Evolutionary conservation across 1,140 invertebrate genomes (phyloP).

Genomic region (Nephotettix cincticeps): DNA sequence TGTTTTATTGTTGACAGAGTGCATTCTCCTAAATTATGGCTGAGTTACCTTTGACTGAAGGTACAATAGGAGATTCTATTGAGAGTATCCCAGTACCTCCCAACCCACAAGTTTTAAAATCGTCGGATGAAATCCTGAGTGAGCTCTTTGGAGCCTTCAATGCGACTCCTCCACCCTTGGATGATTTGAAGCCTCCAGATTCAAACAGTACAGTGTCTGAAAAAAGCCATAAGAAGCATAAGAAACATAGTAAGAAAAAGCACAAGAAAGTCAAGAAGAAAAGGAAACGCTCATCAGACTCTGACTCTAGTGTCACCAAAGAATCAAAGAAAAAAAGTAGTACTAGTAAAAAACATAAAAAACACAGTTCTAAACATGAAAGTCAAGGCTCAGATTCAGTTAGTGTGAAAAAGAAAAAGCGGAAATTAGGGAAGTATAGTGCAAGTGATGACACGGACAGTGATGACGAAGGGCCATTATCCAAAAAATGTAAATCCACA

Average conservation of each 20-base stretch:
- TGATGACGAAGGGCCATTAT: conserved; percentile 38
- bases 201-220: conserved; percentile 49
- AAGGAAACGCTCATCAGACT: conserved; percentile 17
- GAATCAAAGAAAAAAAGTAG: conserved; percentile 13
- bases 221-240: conserved; percentile 47
- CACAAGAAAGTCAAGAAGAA: conserved; percentile 37
- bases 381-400: background rate
- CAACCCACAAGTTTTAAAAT: conserved; percentile 48
- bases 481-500: background rate
- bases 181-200: conserved; percentile 47
- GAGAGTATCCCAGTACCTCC: background rate
- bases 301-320: background rate
- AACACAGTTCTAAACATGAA: background rate
- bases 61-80: no score
- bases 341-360: background rate
- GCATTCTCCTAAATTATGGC: no score
- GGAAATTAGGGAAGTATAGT: conserved; percentile 39
- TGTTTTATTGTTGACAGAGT: no score
- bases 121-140: conserved; percentile 75
- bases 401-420: background rate
- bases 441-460: conserved; percentile 50
- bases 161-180: conserved; percentile 42
- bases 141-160: conserved; percentile 75
- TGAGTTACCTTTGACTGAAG: no score
- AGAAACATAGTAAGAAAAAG: conserved; percentile 45